Evolutionary conservation across 2,113 vertebrate species (phyloP).

Genomic region (Garra rufa): DNA sequence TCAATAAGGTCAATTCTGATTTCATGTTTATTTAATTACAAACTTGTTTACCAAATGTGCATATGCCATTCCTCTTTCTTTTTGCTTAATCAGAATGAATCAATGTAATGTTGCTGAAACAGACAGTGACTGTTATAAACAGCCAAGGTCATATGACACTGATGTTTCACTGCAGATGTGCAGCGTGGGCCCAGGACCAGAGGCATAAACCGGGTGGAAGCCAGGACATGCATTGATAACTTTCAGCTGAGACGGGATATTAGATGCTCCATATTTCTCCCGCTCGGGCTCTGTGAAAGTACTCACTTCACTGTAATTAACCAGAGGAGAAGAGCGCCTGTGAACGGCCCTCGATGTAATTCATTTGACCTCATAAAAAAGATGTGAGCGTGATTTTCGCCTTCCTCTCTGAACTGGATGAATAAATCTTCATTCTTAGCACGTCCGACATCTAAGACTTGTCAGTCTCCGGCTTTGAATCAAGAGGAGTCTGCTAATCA

Average conservation of each 20-base stretch:
- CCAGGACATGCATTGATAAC: conserved; percentile 11
- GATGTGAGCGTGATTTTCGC: conserved; percentile 44
- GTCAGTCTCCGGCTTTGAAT: conserved; percentile 41
- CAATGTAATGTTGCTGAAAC: conserved; percentile 53
- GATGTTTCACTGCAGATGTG: not conserved
- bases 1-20: not conserved
- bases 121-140: conserved; percentile 13
- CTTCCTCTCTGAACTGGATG: conserved; percentile 51
- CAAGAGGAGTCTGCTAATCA: conserved; percentile 57
- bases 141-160: not conserved
- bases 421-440: conserved; percentile 58
- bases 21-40: not conserved
- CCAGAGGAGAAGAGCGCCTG: conserved; percentile 43
- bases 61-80: not conserved
- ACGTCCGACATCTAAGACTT: conserved; percentile 54
- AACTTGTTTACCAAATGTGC: not conserved
- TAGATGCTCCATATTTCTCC: conserved; percentile 40
- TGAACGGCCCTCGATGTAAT: conserved; percentile 41
- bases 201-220: conserved; percentile 6
- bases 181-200: not conserved
- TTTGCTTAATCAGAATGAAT: conserved; percentile 54
- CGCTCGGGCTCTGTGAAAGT: conserved; percentile 28
- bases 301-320: conserved; percentile 37
- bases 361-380: conserved; percentile 48
- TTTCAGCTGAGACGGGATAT: conserved; percentile 34